phyloP scores from a whole-genome alignment of 2,888 invertebrate species.

The Tryphoninae sp. region DNA sequence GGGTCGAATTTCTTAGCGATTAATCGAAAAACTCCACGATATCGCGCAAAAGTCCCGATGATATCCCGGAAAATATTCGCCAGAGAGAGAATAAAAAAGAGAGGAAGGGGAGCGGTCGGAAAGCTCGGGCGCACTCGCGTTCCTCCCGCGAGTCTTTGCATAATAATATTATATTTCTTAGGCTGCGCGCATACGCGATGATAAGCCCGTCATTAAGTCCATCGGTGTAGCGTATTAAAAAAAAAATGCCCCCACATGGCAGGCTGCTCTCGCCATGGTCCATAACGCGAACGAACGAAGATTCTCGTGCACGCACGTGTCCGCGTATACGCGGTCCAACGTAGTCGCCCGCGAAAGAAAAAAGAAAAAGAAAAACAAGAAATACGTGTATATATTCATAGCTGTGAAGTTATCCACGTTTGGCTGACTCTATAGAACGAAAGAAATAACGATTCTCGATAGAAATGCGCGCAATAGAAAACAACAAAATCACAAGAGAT shows the following conservation, averaged over 20 bases:
- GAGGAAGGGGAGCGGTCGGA: conserved; percentile 30
- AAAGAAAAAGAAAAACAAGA: neutral
- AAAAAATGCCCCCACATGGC: conserved; percentile 50
- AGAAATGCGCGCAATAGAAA: neutral
- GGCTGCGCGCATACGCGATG: conserved; percentile 33
- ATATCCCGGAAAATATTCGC: neutral
- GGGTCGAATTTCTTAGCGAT: conserved; percentile 40
- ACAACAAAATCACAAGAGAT: neutral
- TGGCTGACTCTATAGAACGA: conserved; percentile 36
- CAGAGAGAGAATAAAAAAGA: conserved; percentile 49
- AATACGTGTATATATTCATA: conserved; percentile 4
- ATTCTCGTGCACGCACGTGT: conserved; percentile 21
- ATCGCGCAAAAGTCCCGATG: conserved; percentile 40
- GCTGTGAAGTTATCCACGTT: conserved; percentile 50
- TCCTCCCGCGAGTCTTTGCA: conserved; percentile 34
- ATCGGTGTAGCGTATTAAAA: conserved; percentile 60
- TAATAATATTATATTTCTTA: conserved; percentile 44
- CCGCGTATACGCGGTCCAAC: neutral
- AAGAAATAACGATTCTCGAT: neutral
- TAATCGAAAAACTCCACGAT: conserved; percentile 57
- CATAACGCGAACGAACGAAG: conserved; percentile 41
- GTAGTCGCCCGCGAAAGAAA: neutral
- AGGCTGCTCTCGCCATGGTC: conserved; percentile 46
- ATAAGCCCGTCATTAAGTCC: conserved; percentile 62
- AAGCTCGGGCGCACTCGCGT: conserved; percentile 39